Evolutionary conservation across 2,113 vertebrate species (phyloP), one percentile per base, ranked within the genome.

Genomic region (Catharus minimus): DNA sequence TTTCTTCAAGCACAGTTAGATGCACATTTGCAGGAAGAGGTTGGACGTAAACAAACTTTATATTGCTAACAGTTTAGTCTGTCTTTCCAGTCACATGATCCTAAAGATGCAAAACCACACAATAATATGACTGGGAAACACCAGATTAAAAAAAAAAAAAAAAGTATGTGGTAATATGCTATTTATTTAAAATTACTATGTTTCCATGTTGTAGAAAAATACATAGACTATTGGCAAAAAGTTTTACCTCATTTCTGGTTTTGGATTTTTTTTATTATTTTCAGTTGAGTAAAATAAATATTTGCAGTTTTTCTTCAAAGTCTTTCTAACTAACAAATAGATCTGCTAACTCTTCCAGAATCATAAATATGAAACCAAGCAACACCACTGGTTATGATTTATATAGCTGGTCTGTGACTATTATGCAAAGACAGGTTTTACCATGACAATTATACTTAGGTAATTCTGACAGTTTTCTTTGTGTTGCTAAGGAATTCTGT

Each of bases 401-500:
- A 64, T 71, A 89, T 81, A 79, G 76, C 86, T 91, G 73, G 43
- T 44, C 77, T 92, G 82, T 44, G 43, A 62, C 88, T 78, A 56
- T 69, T 86, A 90, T 66, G 80, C 69, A 86, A 58, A 93, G 82
- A 73, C 44, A 79, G 57, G 92, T 85, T 77, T 96, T 91, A 88
- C 94, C 82, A 89, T 83, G 79, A 89, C 86, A 46, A 79, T 94
- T 94, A 90, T 49, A 87, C 83, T 85, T 77, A 39, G 49, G 46
- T 86, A 94, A 89, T 85, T 88, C 92, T 89, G 95, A 94, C 94
- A 60, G 90, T 94, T 97, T 97, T 96, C 96, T 94, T 80, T 95
- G 91, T 94, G 96, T 97, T 98, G 96, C 96, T 96, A 96, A 94
- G 96, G 94, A 95, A 96, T 96, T 97, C 94, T 74, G 41, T 94